Percentiles rank a stretch among this genome's conserved stretches.
These are phyloP conservation scores for Brienomyrus brachyistius DNA, from an alignment of 2,113 vertebrate species.

Conservation along the genomic window DNA sequence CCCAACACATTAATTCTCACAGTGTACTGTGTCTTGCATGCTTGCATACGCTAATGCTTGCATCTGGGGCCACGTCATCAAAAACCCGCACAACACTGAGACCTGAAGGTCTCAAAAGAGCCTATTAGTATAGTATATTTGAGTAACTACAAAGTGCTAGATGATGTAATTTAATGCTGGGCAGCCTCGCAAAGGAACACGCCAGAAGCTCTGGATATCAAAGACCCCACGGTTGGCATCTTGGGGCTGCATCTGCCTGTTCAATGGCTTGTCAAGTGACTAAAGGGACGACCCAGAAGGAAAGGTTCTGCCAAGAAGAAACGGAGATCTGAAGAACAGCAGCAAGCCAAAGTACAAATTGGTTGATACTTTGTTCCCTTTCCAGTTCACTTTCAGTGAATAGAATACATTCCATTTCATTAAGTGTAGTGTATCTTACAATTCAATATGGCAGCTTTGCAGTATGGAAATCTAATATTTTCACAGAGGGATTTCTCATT, in stretches of 20 bases:
- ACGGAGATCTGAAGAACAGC: not conserved
- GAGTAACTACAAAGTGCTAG: not conserved
- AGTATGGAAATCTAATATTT: not conserved
- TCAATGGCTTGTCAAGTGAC: not conserved
- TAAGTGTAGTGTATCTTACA: not conserved
- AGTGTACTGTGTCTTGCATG: not conserved
- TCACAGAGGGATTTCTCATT: not conserved
- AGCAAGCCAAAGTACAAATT: constrained; percentile 8
- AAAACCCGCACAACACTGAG: not conserved
- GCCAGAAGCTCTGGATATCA: not conserved
- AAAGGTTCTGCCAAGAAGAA: not conserved
- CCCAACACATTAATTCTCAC: not conserved
- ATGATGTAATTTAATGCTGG: constrained; percentile 15
- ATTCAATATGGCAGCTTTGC: not conserved
- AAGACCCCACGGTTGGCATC: not conserved
- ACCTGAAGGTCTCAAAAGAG: not conserved
- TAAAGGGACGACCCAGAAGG: not conserved
- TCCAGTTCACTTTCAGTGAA: not conserved
- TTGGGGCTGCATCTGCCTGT: not conserved
- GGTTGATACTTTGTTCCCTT: not conserved
- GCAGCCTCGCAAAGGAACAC: not conserved
- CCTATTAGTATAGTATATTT: not conserved
- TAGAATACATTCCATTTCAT: constrained; percentile 1
- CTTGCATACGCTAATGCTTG: not conserved
- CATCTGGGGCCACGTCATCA: not conserved